phyloP scores from a whole-genome alignment of 2,888 invertebrate species.

The Scaptomyza flava region DNA sequence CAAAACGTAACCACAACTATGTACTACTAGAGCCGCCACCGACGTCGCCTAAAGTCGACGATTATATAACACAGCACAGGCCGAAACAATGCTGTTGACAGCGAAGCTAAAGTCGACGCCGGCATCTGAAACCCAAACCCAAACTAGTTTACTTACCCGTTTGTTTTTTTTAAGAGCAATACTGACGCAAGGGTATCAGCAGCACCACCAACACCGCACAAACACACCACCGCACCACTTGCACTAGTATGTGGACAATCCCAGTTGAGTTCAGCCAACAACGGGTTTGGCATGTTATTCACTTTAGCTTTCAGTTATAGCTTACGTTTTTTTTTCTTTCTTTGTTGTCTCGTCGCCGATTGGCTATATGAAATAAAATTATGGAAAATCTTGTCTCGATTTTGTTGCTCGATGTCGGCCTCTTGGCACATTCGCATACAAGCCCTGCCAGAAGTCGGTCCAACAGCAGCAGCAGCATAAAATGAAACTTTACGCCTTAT shows the following conservation, averaged over 20 bases:
- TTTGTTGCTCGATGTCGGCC: conserved; percentile 57
- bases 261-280: conserved; percentile 35
- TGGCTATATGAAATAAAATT: conserved; percentile 58
- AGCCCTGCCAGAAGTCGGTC: conserved; percentile 68
- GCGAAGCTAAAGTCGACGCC: conserved; percentile 28
- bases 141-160: conserved; percentile 70
- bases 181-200: conserved; percentile 74
- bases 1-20: conserved; percentile 74
- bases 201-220: conserved; percentile 17
- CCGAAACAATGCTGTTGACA: conserved; percentile 69
- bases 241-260: conserved; percentile 30
- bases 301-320: conserved; percentile 22
- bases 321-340: conserved; percentile 15
- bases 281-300: conserved; percentile 74
- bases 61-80: conserved; percentile 68
- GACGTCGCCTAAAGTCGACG: conserved; percentile 29
- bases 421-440: conserved; percentile 65
- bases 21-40: conserved; percentile 52
- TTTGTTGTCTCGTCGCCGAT: conserved; percentile 31
- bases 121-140: conserved; percentile 19
- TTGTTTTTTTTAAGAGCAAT: conserved; percentile 68
- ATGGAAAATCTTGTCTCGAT: conserved; percentile 66
- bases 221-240: conserved; percentile 43
- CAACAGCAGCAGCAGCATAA: conserved; percentile 23
- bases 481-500: conserved; percentile 73